phyloP scores from a whole-genome alignment of 2,113 vertebrate species.

The Aegotheles bennettii region DNA sequence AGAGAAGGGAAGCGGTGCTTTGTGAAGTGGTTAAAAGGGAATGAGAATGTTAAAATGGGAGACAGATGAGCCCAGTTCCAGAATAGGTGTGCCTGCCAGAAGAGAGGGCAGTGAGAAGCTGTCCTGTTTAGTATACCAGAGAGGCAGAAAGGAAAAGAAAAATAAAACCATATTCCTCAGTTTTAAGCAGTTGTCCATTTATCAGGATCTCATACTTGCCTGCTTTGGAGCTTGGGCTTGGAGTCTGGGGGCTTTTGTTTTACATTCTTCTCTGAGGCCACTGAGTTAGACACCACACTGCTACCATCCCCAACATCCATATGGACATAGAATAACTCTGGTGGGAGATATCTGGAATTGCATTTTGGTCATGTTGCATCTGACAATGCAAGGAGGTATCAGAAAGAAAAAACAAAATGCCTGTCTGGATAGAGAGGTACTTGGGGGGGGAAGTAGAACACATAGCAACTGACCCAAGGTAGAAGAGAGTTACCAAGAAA shows the following conservation, averaged over 20 bases:
- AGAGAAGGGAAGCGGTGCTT: background rate
- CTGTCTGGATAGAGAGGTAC: background rate
- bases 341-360: background rate
- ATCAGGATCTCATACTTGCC: background rate
- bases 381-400: background rate
- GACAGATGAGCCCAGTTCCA: background rate
- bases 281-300: background rate
- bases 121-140: background rate
- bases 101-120: background rate
- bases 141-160: background rate
- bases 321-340: background rate
- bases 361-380: background rate
- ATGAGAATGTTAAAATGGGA: background rate
- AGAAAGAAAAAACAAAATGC: background rate
- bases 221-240: background rate
- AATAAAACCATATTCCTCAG: background rate
- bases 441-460: background rate
- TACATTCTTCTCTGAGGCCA: background rate
- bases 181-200: background rate
- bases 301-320: background rate
- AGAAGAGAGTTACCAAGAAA: background rate
- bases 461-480: background rate
- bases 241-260: background rate
- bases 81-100: background rate
- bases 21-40: background rate